Percentiles rank a stretch among this genome's conserved stretches.
These are phyloP conservation scores for Oegoconia quadripuncta DNA, from an alignment of 2,888 invertebrate species.

Conservation along the genomic window DNA sequence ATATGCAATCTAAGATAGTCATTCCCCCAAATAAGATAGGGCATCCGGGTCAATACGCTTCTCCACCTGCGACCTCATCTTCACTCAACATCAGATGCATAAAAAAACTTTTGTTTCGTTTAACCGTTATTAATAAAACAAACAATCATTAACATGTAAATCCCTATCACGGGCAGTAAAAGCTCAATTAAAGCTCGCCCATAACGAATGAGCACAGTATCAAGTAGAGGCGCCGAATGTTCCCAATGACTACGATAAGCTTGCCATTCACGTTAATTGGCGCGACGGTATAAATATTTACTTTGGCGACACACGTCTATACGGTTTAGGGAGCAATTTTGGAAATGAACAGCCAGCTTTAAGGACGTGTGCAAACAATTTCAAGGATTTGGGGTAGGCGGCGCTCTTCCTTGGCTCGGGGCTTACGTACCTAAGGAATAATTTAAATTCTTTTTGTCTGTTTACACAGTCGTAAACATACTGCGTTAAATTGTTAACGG, in stretches of 20 bases:
- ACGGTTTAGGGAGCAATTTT: background rate
- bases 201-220: background rate
- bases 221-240: conserved; percentile 1
- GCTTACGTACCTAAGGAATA: no score
- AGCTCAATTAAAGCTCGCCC: conserved; percentile 1
- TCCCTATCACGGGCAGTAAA: background rate
- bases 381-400: no score
- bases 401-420: no score
- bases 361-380: no score
- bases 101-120: background rate
- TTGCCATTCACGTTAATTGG: conserved; percentile 5
- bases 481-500: no score
- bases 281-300: conserved; percentile 6
- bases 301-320: conserved; percentile 1
- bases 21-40: no score
- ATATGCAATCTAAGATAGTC: no score
- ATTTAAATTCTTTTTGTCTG: no score
- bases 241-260: conserved; percentile 7
- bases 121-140: background rate
- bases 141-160: conserved; percentile 4
- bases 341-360: no score
- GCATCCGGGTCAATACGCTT: background rate
- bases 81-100: background rate
- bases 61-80: background rate
- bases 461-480: no score